phyloP scores from a whole-genome alignment of 1,140 invertebrate species.

The Phymorhynchus buccinoides region DNA sequence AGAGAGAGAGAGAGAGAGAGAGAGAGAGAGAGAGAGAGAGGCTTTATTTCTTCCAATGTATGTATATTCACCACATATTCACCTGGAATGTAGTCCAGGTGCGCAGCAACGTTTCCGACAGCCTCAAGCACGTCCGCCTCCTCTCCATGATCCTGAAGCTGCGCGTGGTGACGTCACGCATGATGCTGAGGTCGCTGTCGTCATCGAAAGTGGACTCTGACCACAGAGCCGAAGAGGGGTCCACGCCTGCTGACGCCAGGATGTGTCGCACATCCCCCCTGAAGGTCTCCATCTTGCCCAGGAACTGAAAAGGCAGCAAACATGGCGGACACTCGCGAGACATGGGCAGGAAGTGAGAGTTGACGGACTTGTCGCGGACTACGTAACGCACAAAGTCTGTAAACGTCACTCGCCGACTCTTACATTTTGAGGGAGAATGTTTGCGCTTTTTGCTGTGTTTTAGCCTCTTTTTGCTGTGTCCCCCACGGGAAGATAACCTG shows the following conservation, averaged over 20 bases:
- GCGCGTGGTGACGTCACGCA: slow-evolving; percentile 17
- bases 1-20: no score
- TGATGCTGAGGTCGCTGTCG: slow-evolving; percentile 30
- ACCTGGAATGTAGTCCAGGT: slow-evolving; percentile 34
- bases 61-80: no score
- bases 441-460: no score
- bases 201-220: neutral
- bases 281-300: slow-evolving; percentile 29
- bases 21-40: no score
- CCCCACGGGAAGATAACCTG: no score
- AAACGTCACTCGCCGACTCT: slow-evolving; percentile 19
- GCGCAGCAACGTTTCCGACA: neutral
- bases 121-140: neutral
- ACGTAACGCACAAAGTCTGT: slow-evolving; percentile 23
- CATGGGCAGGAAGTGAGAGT: slow-evolving; percentile 27
- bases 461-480: no score
- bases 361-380: neutral
- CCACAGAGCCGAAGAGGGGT: neutral
- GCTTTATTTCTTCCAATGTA: no score
- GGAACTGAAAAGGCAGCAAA: neutral
- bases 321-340: neutral
- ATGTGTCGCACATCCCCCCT: neutral
- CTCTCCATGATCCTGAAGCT: neutral
- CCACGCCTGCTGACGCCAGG: neutral
- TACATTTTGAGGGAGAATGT: no score